Conservation (phyloP, 1,140 invertebrate genomes). For the Temnothorax nylanderi region DNA sequence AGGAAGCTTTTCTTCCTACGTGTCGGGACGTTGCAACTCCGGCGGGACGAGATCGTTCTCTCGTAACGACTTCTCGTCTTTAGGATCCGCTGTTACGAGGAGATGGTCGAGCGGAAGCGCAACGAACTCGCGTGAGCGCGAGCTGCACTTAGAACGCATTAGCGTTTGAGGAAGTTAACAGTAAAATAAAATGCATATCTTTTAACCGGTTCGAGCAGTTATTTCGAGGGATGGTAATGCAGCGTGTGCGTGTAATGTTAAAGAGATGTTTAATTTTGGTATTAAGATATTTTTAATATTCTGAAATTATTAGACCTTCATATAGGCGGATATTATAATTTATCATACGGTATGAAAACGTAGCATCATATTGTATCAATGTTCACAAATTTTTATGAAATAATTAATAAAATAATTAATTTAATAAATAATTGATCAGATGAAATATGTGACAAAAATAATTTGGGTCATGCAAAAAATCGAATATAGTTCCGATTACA, state of each 20-base stretch:
- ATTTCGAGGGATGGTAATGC: background rate
- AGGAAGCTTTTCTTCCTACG: background rate
- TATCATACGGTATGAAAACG: background rate
- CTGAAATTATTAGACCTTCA: background rate
- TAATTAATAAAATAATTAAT: background rate
- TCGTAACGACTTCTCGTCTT: background rate
- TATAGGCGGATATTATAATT: background rate
- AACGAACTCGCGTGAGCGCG: slow-evolving; percentile 41
- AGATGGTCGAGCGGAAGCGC: slow-evolving; percentile 34
- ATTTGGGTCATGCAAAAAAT: background rate
- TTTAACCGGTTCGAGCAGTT: background rate
- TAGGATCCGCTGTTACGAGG: background rate
- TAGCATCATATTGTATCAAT: background rate
- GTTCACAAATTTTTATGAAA: slow-evolving; percentile 7
- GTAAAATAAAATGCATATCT: slow-evolving; percentile 38
- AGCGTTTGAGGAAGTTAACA: slow-evolving; percentile 51
- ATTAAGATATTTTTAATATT: slow-evolving; percentile 3
- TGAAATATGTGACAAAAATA: background rate
- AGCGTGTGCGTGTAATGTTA: background rate
- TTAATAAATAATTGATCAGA: background rate
- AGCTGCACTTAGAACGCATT: slow-evolving; percentile 28
- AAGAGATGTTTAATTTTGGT: background rate
- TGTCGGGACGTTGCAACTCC: background rate
- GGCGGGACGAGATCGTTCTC: background rate
- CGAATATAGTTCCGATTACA: background rate